A percentile compares a stretch with the other conserved stretches of the same genome.
These are phyloP conservation scores for Syrmaticus mikado DNA, from an alignment of 2,113 vertebrate species.

Conservation along the genomic window DNA sequence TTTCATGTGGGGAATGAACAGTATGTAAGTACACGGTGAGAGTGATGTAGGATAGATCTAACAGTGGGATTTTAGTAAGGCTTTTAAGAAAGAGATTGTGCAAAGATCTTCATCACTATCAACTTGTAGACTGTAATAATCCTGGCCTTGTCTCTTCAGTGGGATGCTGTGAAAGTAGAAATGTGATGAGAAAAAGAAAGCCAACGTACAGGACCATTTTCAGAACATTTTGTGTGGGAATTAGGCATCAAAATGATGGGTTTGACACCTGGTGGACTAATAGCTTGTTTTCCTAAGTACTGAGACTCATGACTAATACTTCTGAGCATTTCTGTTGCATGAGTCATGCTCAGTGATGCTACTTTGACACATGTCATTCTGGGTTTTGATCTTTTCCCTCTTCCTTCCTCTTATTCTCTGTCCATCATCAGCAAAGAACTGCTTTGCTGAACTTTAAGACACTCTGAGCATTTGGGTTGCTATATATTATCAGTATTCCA, in stretches of 20 bases:
- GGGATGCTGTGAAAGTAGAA: background rate
- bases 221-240: background rate
- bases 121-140: background rate
- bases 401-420: background rate
- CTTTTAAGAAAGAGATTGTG: background rate
- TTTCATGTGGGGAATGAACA: background rate
- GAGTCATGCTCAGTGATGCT: background rate
- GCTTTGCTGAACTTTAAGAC: background rate
- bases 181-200: background rate
- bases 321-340: background rate
- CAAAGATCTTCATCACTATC: background rate
- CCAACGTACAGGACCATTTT: background rate
- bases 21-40: accelerated
- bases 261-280: background rate
- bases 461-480: background rate
- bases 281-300: background rate
- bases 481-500: background rate
- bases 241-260: background rate
- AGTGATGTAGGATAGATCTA: background rate
- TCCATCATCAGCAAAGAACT: background rate
- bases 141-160: background rate
- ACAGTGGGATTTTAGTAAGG: background rate
- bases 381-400: background rate
- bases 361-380: background rate
- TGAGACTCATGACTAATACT: background rate